phyloP scores from a whole-genome alignment of 64 coral and sea anemone genomes.

The Pocillopora damicornis region DNA sequence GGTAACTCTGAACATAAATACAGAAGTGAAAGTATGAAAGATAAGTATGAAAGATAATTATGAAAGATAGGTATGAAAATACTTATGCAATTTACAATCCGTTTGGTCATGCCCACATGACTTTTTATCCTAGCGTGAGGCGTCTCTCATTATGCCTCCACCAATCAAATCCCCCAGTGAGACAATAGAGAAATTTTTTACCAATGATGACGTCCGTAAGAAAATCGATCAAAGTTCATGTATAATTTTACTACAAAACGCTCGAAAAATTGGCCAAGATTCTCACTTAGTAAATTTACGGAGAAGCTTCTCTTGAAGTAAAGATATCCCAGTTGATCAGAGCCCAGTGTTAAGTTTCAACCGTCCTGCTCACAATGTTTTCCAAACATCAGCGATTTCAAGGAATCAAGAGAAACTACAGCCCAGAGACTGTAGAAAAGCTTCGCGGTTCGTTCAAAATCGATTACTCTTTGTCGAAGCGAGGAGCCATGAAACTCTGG shows the following conservation, averaged over 20 bases:
- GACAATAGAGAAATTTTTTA: not conserved
- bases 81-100: too few species aligned
- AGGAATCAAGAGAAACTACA: slow-evolving; percentile 88
- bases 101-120: too few species aligned
- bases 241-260: not conserved
- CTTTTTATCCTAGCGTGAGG: too few species aligned
- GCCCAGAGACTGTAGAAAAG: slow-evolving; percentile 61
- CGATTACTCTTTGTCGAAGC: slow-evolving; percentile 81
- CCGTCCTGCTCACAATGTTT: slow-evolving; percentile 20
- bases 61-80: too few species aligned
- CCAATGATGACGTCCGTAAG: not conserved
- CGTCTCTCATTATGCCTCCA: too few species aligned
- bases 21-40: too few species aligned
- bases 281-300: not conserved
- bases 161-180: not conserved
- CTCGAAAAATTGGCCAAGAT: not conserved
- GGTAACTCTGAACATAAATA: too few species aligned
- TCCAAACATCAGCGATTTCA: slow-evolving; percentile 73
- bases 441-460: slow-evolving; percentile 83
- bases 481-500: slow-evolving; percentile 85
- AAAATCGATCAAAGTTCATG: slow-evolving; percentile 9
- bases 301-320: not conserved
- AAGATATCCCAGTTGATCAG: not conserved
- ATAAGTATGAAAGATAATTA: too few species aligned
- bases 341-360: not conserved